Conservation (phyloP, 2,113 vertebrate genomes). For the Pampusana beccarii region DNA sequence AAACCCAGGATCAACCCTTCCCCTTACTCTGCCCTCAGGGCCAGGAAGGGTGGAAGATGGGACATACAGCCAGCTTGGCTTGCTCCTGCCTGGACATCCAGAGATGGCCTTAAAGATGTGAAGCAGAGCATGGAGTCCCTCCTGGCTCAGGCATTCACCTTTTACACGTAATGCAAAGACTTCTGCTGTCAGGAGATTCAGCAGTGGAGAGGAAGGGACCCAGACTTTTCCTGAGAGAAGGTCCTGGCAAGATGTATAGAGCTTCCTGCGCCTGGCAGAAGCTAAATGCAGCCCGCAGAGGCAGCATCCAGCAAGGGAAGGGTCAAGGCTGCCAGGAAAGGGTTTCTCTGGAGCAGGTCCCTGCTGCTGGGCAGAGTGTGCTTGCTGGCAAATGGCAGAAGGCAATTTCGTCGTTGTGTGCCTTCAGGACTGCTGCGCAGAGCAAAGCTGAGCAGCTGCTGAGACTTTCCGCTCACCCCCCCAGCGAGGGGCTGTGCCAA, state of each 20-base stretch:
- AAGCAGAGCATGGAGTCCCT: background rate
- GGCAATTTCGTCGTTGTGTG: background rate
- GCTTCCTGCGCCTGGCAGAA: background rate
- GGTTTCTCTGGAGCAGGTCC: background rate
- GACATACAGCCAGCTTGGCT: accelerated
- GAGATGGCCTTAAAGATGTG: background rate
- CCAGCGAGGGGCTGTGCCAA: background rate
- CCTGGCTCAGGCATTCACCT: background rate
- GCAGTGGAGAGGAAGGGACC: background rate
- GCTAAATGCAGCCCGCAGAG: background rate
- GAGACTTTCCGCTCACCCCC: background rate
- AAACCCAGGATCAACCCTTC: background rate
- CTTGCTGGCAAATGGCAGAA: background rate
- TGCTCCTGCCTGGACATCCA: background rate
- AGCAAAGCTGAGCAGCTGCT: background rate
- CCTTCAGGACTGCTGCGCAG: background rate
- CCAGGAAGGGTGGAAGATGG: background rate
- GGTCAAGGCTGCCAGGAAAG: background rate
- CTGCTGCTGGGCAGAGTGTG: background rate
- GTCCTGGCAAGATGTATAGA: background rate
- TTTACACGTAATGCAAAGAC: accelerated
- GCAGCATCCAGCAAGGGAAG: background rate
- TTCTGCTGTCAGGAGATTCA: background rate
- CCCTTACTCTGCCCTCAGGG: background rate
- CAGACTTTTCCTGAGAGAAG: background rate